Conservation (phyloP, 2,113 vertebrate species). For the Mesembrinibis cayennensis region DNA sequence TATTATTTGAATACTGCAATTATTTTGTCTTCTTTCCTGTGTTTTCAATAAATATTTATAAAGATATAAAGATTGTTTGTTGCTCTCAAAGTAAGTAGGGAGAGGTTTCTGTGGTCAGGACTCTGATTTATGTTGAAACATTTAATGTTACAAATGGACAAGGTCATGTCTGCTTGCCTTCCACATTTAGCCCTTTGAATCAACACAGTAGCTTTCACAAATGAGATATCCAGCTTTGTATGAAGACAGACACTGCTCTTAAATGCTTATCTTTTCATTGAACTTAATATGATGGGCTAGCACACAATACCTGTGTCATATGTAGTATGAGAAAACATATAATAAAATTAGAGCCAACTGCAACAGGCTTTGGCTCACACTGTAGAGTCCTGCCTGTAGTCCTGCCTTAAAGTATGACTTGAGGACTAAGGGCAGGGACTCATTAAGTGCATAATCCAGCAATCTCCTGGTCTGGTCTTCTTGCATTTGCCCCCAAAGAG, state of each 20-base stretch:
- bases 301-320: not conserved
- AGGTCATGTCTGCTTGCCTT: not conserved
- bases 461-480: not conserved
- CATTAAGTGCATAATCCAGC: not conserved
- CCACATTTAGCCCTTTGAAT: not conserved
- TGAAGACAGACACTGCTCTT: not conserved
- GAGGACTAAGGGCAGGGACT: not conserved
- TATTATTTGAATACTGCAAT: not conserved
- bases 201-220: not conserved
- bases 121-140: not conserved
- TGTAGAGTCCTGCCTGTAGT: not conserved
- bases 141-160: not conserved
- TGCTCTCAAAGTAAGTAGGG: not conserved
- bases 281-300: not conserved
- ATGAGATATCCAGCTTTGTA: not conserved
- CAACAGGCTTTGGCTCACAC: not conserved
- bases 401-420: not conserved
- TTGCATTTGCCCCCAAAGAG: not conserved
- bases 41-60: slow-evolving; percentile 11
- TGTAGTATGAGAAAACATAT: not conserved
- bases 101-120: not conserved
- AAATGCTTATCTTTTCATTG: not conserved
- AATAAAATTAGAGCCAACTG: not conserved
- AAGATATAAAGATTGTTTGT: not conserved
- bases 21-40: slow-evolving; percentile 4